Conservation (phyloP, 2,888 invertebrate genomes). For the Synergus laeviventris region DNA sequence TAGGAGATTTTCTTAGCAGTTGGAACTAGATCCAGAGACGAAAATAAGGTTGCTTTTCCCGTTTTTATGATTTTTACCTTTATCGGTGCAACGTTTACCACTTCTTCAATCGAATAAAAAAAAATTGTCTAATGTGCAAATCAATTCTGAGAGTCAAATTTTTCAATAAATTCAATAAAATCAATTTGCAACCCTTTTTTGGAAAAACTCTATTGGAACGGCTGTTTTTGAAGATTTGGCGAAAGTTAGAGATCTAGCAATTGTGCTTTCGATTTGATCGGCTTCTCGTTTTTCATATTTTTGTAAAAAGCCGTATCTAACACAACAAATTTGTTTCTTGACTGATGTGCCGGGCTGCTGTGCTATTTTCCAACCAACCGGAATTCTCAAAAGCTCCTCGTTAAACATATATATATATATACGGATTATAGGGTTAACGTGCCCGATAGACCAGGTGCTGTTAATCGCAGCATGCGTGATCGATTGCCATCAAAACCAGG, state of each 20-base stretch:
- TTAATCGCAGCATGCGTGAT: constrained; percentile 19
- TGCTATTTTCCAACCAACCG: constrained; percentile 13
- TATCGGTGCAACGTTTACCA: too few species aligned
- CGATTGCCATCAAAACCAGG: constrained; percentile 24
- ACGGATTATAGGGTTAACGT: constrained; percentile 22
- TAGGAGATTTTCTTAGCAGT: too few species aligned
- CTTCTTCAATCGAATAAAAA: too few species aligned
- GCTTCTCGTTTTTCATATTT: constrained; percentile 23
- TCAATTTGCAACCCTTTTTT: background rate
- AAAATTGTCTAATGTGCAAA: too few species aligned
- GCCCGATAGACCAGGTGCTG: constrained; percentile 15
- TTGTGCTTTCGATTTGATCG: constrained; percentile 15
- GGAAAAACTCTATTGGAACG: constrained; percentile 11
- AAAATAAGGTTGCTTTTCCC: too few species aligned
- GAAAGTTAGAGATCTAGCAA: background rate
- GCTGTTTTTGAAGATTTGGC: constrained; percentile 12
- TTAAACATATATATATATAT: constrained; percentile 20
- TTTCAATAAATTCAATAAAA: background rate
- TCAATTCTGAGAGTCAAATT: too few species aligned
- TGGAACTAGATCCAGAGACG: too few species aligned
- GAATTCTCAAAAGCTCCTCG: constrained; percentile 31
- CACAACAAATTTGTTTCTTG: constrained; percentile 13
- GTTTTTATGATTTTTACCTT: too few species aligned
- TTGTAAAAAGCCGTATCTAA: background rate
- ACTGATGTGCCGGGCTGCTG: constrained; percentile 12